Conservation (phyloP, 2,797 vertebrate species). For the Phoeniculus purpureus region DNA sequence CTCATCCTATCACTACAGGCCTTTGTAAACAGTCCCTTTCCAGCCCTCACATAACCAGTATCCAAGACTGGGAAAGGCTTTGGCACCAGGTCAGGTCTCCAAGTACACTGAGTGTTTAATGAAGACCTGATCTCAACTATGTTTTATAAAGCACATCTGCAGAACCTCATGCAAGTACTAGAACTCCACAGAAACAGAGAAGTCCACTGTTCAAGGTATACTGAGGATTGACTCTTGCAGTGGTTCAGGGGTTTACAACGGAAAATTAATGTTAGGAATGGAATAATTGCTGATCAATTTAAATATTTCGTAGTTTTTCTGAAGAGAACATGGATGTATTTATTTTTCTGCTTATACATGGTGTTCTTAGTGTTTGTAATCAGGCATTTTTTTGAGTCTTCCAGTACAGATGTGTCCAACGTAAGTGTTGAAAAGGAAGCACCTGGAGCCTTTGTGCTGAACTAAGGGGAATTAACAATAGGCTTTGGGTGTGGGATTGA, state of each 20-base stretch:
- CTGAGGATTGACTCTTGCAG: neutral
- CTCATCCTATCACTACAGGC: no score
- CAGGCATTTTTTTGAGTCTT: neutral
- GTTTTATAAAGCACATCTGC: neutral
- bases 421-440: slow-evolving; percentile 9
- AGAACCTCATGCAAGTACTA: neutral
- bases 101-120: neutral
- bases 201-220: neutral
- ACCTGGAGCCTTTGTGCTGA: slow-evolving; percentile 33
- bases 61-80: neutral
- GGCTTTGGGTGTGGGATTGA: neutral
- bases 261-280: neutral
- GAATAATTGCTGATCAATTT: neutral
- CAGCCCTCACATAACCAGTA: neutral
- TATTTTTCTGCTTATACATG: neutral
- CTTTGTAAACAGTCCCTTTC: no score
- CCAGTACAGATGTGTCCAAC: neutral
- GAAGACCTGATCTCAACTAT: neutral
- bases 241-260: neutral
- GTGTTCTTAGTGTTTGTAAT: neutral
- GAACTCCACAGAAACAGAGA: neutral
- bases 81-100: neutral
- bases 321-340: neutral
- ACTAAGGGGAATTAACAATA: slow-evolving; percentile 29
- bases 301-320: neutral